Evolutionary conservation across 2,888 invertebrate genomes (phyloP).

Genomic region (Odontocolon sp.): DNA sequence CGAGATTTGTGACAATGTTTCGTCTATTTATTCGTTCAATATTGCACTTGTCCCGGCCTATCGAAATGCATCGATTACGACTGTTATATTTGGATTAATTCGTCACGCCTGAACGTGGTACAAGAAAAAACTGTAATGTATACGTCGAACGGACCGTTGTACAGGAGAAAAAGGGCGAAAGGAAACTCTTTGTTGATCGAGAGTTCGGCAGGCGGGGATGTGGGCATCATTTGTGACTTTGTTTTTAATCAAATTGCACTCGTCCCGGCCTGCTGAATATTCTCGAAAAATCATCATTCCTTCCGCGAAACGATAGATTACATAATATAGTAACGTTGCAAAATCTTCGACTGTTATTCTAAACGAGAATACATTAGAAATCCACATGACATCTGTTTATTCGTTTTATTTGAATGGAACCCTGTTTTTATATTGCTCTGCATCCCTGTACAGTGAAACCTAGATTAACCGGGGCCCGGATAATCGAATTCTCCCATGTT

Average conservation of each 20-base stretch:
- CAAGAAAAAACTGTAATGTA: slow-evolving; percentile 4
- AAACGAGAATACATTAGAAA: no score
- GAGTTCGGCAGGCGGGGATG: slow-evolving; percentile 78
- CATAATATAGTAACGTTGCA: neutral
- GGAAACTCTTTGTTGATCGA: slow-evolving; percentile 55
- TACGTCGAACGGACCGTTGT: slow-evolving; percentile 21
- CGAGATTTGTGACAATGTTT: slow-evolving; percentile 81
- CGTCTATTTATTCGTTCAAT: slow-evolving; percentile 72
- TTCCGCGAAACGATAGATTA: no score
- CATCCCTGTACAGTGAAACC: no score
- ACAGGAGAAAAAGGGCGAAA: slow-evolving; percentile 17
- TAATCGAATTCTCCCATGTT: no score
- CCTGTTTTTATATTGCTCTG: no score
- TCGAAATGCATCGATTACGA: slow-evolving; percentile 76
- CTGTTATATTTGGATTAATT: slow-evolving; percentile 27
- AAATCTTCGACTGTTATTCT: no score
- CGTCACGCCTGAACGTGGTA: neutral
- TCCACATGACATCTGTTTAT: no score
- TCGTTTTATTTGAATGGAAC: no score
- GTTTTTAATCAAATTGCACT: slow-evolving; percentile 80
- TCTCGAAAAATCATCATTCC: slow-evolving; percentile 66
- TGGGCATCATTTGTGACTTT: slow-evolving; percentile 79
- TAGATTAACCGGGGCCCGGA: no score
- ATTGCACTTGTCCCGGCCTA: slow-evolving; percentile 82
- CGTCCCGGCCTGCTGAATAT: slow-evolving; percentile 81